Conservation (phyloP, 2,888 invertebrate genomes). For the Cacoxenus indagator region DNA sequence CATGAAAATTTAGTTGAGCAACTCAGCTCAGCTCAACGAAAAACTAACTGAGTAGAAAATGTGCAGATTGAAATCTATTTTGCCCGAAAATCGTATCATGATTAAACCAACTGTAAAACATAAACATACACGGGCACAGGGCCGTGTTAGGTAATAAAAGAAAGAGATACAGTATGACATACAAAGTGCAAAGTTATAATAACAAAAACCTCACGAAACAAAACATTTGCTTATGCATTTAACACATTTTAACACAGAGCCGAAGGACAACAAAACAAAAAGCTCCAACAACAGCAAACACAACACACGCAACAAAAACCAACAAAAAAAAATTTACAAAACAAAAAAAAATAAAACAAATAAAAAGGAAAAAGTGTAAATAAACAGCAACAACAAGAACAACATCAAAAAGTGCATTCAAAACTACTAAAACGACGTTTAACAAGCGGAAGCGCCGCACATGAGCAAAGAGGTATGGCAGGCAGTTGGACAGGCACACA, state of each 20-base stretch:
- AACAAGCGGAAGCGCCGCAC: conserved; percentile 43
- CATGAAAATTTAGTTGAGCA: not conserved
- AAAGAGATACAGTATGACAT: conserved; percentile 13
- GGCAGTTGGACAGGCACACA: not conserved
- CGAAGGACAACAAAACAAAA: not conserved
- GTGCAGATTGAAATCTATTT: conserved; percentile 23
- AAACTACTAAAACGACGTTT: conserved; percentile 56
- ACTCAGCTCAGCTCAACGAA: not conserved
- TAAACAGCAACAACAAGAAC: conserved; percentile 15
- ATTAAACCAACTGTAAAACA: conserved; percentile 32
- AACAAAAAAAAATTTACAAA: not conserved
- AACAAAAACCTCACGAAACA: conserved; percentile 51
- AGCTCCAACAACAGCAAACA: not conserved
- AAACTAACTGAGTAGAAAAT: not conserved
- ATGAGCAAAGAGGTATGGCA: not conserved
- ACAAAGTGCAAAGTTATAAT: conserved; percentile 56
- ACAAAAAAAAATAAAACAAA: conserved; percentile 8
- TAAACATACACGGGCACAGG: not conserved
- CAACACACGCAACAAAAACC: not conserved
- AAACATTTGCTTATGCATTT: conserved; percentile 52
- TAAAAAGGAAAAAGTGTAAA: conserved; percentile 5
- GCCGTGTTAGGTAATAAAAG: not conserved
- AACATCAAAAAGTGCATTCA: conserved; percentile 31
- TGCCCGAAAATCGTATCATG: not conserved
- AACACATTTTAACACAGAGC: conserved; percentile 48